These are phyloP conservation scores for Girardinus metallicus DNA, from an alignment of 2,797 vertebrate species.

Conservation along the genomic window DNA sequence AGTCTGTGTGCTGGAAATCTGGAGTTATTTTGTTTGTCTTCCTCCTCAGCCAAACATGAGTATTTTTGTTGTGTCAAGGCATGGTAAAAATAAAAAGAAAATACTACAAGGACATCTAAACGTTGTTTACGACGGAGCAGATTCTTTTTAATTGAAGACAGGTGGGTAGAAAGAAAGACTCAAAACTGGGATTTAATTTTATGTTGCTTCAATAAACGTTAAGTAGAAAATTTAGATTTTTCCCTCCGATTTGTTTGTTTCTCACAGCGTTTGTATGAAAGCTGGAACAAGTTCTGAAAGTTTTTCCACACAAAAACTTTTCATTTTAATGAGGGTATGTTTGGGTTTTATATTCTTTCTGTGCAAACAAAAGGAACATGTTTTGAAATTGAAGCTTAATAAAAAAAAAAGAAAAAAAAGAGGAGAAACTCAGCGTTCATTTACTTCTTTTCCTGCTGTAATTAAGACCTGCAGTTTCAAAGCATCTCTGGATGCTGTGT, in stretches of 20 bases:
- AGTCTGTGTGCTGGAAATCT: not conserved
- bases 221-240: not conserved
- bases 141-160: not conserved
- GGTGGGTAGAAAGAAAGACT: not conserved
- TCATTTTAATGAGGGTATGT: not conserved
- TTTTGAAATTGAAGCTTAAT: not conserved
- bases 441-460: not conserved
- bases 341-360: not conserved
- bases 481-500: constrained; percentile 4
- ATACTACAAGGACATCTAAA: not conserved
- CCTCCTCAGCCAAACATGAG: not conserved
- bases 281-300: not conserved
- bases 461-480: constrained; percentile 5
- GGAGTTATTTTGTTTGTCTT: not conserved
- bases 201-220: not conserved
- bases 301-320: not conserved
- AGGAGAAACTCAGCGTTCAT: not conserved
- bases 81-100: not conserved
- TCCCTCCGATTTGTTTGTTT: not conserved
- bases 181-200: not conserved
- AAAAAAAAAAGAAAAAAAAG: too few relatives aligned
- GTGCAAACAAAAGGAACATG: not conserved
- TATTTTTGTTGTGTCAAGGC: not conserved
- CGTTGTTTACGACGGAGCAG: not conserved
- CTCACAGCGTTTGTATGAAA: not conserved